A percentile compares a stretch with the other conserved stretches of the same genome.
phyloP scores from a whole-genome alignment of 1,140 invertebrate species.

The Dendroctonus valens region DNA sequence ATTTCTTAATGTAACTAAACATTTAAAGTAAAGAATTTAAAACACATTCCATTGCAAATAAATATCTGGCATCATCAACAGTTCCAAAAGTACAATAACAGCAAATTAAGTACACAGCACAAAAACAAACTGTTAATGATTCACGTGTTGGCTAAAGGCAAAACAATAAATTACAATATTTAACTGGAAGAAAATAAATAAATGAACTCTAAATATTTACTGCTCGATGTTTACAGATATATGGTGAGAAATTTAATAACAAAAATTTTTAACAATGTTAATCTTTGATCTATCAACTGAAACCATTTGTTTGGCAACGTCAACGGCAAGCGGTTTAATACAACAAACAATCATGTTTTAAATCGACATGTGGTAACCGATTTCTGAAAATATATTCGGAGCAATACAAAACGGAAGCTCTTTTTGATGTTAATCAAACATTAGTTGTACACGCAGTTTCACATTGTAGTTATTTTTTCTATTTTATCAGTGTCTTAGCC shows the following conservation, averaged over 20 bases:
- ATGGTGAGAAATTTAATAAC: conserved; percentile 30
- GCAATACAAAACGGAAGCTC: conserved; percentile 11
- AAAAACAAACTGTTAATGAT: conserved; percentile 23
- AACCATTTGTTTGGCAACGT: conserved; percentile 30
- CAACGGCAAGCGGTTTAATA: conserved; percentile 19
- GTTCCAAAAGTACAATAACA: too few relatives aligned
- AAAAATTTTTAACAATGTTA: conserved; percentile 23
- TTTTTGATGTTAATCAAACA: conserved; percentile 22
- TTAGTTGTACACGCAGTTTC: conserved; percentile 6
- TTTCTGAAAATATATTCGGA: conserved; percentile 18
- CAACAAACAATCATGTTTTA: conserved; percentile 27
- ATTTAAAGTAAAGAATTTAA: too few relatives aligned
- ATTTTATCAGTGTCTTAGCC: too few relatives aligned
- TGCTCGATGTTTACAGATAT: conserved; percentile 27
- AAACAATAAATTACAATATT: conserved; percentile 32
- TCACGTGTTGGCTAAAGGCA: conserved; percentile 17
- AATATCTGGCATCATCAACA: too few relatives aligned
- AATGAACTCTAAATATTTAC: conserved; percentile 31
- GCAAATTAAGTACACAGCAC: background rate
- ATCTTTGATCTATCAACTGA: conserved; percentile 32
- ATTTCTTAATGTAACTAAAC: too few relatives aligned
- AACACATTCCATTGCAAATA: too few relatives aligned
- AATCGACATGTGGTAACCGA: conserved; percentile 26
- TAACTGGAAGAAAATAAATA: conserved; percentile 24
- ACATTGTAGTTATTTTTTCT: too few relatives aligned